Evolutionary conservation across 2,888 invertebrate species (phyloP).

Genomic region (Anticlea derivata): DNA sequence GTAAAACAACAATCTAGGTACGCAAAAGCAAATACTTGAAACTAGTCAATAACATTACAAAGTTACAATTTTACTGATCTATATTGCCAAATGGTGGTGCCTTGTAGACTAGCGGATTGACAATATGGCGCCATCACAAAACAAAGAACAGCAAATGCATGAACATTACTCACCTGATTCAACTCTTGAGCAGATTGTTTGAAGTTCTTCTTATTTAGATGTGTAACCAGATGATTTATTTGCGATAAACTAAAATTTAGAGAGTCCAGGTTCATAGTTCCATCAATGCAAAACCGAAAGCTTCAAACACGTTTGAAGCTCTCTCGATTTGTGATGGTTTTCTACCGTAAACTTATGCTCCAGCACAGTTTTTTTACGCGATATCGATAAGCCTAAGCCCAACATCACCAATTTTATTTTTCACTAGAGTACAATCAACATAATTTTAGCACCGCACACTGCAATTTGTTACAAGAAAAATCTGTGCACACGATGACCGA

Average conservation of each 20-base stretch:
- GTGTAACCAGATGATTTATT: constrained; percentile 98
- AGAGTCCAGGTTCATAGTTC: constrained; percentile 99
- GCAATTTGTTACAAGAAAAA: constrained; percentile 50
- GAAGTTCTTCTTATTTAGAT: constrained; percentile 97
- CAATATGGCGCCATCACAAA: constrained; percentile 79
- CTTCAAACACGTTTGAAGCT: constrained; percentile 97
- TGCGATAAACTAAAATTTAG: constrained; percentile 99
- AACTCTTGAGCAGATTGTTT: constrained; percentile 95
- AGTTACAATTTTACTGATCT: not conserved
- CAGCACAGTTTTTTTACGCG: constrained; percentile 73
- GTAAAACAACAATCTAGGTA: not conserved
- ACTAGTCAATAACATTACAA: not conserved
- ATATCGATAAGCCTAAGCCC: constrained; percentile 73
- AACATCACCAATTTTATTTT: constrained; percentile 80
- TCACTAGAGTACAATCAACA: constrained; percentile 69
- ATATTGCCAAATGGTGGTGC: constrained; percentile 2
- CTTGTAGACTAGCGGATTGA: constrained; percentile 41
- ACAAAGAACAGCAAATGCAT: constrained; percentile 60
- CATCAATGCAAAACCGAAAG: constrained; percentile 96
- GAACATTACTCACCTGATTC: constrained; percentile 89
- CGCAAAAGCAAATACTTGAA: not conserved
- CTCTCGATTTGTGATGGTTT: constrained; percentile 91
- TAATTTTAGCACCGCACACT: constrained; percentile 63
- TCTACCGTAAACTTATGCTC: constrained; percentile 75
- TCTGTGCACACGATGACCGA: constrained; percentile 64